Evolutionary conservation across 2,797 vertebrate genomes (phyloP).

Genomic region (Lacerta viridis): DNA sequence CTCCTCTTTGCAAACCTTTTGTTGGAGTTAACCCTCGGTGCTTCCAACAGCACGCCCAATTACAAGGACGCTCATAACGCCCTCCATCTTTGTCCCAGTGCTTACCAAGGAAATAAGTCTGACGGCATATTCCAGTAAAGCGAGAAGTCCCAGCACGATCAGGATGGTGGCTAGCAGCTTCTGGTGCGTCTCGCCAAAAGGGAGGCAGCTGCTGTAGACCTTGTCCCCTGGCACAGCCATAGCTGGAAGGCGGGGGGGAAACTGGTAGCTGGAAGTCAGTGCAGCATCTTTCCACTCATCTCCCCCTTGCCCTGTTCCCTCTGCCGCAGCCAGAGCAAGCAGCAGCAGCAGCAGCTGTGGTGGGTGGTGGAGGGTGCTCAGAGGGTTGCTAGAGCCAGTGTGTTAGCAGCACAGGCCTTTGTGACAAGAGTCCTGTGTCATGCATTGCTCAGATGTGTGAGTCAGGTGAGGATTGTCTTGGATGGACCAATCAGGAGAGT

Average conservation of each 20-base stretch:
- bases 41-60: not conserved
- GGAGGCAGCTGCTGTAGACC: constrained; percentile 11
- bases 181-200: constrained; percentile 16
- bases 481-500: constrained; percentile 41
- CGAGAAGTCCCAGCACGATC: constrained; percentile 20
- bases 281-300: constrained; percentile 21
- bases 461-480: constrained; percentile 25
- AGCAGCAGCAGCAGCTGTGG: constrained; percentile 23
- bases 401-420: constrained; percentile 30
- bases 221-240: not conserved
- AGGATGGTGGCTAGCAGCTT: not conserved
- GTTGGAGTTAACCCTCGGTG: not conserved
- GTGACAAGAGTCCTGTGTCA: constrained; percentile 55
- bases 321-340: constrained; percentile 19
- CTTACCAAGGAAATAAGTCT: constrained; percentile 30
- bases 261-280: constrained; percentile 11
- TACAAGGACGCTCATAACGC: fast-evolving
- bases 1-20: no score
- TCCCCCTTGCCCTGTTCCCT: constrained; percentile 35
- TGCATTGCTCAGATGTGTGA: constrained; percentile 18
- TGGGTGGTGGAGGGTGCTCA: constrained; percentile 44
- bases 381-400: not conserved
- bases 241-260: not conserved
- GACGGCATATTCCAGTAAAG: constrained; percentile 13
- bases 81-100: not conserved